phyloP scores from a whole-genome alignment of 2,113 vertebrate genomes.

The Hydrolagus affinis region DNA sequence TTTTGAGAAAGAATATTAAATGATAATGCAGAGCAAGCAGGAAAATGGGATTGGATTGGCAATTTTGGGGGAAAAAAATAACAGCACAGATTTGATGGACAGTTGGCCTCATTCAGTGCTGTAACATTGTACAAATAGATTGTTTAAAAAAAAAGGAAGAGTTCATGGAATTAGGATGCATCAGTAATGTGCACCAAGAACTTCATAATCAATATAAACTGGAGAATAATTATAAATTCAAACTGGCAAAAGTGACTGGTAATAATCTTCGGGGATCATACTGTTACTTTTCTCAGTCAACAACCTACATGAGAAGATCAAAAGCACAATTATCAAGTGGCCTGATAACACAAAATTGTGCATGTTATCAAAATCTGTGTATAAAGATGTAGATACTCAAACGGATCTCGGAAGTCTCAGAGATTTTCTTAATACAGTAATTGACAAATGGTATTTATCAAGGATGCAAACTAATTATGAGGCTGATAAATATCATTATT shows the following conservation, averaged over 20 bases:
- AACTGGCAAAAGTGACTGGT: not conserved
- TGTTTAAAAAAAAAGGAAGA: not conserved
- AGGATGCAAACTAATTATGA: not conserved
- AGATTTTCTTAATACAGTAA: constrained; percentile 4
- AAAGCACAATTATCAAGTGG: not conserved
- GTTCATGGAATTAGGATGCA: not conserved
- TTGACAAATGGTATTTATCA: not conserved
- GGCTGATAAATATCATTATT: not conserved
- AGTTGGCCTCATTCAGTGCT: no score
- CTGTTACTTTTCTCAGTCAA: not conserved
- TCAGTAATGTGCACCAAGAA: not conserved
- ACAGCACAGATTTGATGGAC: no score
- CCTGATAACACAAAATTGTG: not conserved
- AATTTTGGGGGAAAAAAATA: no score
- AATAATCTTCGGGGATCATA: not conserved
- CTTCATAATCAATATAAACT: not conserved
- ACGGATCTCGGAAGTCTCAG: no score
- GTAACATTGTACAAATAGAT: not conserved
- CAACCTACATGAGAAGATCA: not conserved
- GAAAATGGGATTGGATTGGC: no score
- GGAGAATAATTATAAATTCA: not conserved
- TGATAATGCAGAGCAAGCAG: no score
- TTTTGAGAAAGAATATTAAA: not conserved
- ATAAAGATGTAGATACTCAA: not conserved
- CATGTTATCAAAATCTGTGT: not conserved